Evolutionary conservation across 2,113 vertebrate species (phyloP), one percentile per base, ranked within the genome.

Genomic region (Choloepus hoffmanni): DNA sequence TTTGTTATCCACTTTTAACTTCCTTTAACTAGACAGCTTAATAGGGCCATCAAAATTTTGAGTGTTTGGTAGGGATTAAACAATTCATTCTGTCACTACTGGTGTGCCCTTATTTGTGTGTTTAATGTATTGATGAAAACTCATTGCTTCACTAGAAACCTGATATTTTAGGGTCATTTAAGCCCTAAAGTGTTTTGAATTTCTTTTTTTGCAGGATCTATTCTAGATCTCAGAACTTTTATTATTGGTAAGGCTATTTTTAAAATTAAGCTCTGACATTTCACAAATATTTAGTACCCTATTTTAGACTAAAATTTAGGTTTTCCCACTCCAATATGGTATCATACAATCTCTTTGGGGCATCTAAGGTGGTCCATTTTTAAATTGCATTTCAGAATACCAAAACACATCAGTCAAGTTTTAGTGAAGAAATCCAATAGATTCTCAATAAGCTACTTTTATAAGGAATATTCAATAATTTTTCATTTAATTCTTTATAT

Each of bases 401-500:
- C 33, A 78, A 63, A 73, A 23, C 18, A 19, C 40, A 87, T 43
- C 53, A 55, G 36, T 76, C 77, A 89, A 16, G 12, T 8, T 76
- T 96, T 72, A 79, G 21, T 81, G 33, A 92, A 86, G 23, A 87
- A 96, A 97, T 72, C 45, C 65, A 97, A 96, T 40, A 87, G 55
- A 94, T 92, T 84, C 60, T 91, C 23, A 96, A 78, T 26, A 93
- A 93, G n/a, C 24, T 53, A 93, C 74, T 97, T 84, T 95, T 23
- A 95, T 81, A 24, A 74, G 45, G 79, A 73, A 97, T 95, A 60
- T 74, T 92, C 19, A 95, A 77, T 55, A 84, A 77, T 33, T 92
- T 95, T 91, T 95, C 18, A 90, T 92, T 68, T 97, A 94, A 98
- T 94, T 90, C 67, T 96, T 63, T 72, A 90, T 19, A 95, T 11